Evolutionary conservation across 2,888 invertebrate genomes (phyloP).

Genomic region (Leptinotarsa haldemani): DNA sequence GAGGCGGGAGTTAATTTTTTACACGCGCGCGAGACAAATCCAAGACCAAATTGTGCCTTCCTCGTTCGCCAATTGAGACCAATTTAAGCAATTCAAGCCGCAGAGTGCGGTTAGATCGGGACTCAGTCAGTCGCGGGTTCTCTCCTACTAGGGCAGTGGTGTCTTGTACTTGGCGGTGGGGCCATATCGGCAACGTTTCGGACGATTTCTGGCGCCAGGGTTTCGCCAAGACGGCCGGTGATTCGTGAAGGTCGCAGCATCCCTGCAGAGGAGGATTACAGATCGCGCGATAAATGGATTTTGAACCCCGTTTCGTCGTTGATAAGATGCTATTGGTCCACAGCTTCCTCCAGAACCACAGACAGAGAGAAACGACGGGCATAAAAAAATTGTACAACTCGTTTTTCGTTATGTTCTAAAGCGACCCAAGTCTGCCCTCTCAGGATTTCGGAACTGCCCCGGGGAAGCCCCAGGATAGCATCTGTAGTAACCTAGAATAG

Average conservation of each 20-base stretch:
- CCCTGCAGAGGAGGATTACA: slow-evolving; percentile 49
- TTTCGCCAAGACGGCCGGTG: slow-evolving; percentile 63
- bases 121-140: slow-evolving; percentile 45
- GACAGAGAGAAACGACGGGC: slow-evolving; percentile 85
- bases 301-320: slow-evolving; percentile 57
- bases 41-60: slow-evolving; percentile 22
- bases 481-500: slow-evolving; percentile 1
- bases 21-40: slow-evolving; percentile 25
- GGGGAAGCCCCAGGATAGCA: background rate
- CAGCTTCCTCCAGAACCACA: slow-evolving; percentile 82
- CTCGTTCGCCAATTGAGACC: slow-evolving; percentile 57
- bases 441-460: background rate
- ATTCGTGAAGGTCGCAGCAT: slow-evolving; percentile 41
- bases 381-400: slow-evolving; percentile 89
- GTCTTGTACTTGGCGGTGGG: no score
- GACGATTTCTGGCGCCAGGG: slow-evolving; percentile 11
- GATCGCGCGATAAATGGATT: slow-evolving; percentile 64
- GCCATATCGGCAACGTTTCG: slow-evolving; percentile 10
- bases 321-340: slow-evolving; percentile 77
- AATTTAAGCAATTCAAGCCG: slow-evolving; percentile 59
- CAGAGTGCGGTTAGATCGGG: slow-evolving; percentile 47
- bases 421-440: slow-evolving; percentile 38
- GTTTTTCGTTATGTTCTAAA: slow-evolving; percentile 88
- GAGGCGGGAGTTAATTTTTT: background rate
- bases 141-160: no score